phyloP scores from a whole-genome alignment of 30 jellyfish, hydroid and myxozoan genomes.

The Pelagia noctiluca region DNA sequence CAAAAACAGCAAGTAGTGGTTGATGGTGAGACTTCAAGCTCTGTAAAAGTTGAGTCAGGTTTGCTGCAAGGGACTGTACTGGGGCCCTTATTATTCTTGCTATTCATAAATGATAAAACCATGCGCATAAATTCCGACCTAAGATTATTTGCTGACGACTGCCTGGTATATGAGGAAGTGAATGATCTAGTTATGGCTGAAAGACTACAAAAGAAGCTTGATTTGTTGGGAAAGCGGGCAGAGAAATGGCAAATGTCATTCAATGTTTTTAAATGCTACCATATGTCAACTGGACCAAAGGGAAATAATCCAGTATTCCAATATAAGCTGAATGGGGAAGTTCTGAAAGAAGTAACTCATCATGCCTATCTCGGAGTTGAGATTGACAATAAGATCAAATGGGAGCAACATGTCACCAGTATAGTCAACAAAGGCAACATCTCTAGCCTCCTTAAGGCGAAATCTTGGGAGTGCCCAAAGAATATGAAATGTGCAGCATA shows the following conservation, averaged over 20 bases:
- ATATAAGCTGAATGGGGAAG: slow-evolving; percentile 65
- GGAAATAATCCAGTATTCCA: slow-evolving; percentile 59
- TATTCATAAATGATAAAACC: slow-evolving; percentile 50
- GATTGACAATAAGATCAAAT: slow-evolving; percentile 45
- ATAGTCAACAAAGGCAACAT: slow-evolving; percentile 41
- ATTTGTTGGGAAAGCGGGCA: slow-evolving; percentile 66
- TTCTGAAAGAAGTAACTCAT: slow-evolving; percentile 66
- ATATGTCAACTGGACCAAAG: slow-evolving; percentile 68
- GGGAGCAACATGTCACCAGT: slow-evolving; percentile 23
- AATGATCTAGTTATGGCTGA: slow-evolving; percentile 68
- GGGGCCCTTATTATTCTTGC: slow-evolving; percentile 65
- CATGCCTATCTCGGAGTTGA: slow-evolving; percentile 66
- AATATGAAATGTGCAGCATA: slow-evolving; percentile 68
- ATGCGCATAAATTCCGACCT: slow-evolving; percentile 40
- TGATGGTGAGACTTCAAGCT: slow-evolving; percentile 61
- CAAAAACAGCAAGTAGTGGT: slow-evolving; percentile 69
- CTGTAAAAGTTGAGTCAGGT: slow-evolving; percentile 70
- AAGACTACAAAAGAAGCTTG: slow-evolving; percentile 20
- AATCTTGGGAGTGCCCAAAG: slow-evolving; percentile 80
- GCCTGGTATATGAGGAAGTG: slow-evolving; percentile 56
- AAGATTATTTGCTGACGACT: slow-evolving; percentile 58
- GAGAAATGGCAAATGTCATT: slow-evolving; percentile 68
- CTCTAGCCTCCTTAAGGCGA: slow-evolving; percentile 46
- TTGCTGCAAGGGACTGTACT: slow-evolving; percentile 63
- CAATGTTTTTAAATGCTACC: slow-evolving; percentile 69